phyloP scores from a whole-genome alignment of 2,888 invertebrate genomes.

The Pollenia amentaria region DNA sequence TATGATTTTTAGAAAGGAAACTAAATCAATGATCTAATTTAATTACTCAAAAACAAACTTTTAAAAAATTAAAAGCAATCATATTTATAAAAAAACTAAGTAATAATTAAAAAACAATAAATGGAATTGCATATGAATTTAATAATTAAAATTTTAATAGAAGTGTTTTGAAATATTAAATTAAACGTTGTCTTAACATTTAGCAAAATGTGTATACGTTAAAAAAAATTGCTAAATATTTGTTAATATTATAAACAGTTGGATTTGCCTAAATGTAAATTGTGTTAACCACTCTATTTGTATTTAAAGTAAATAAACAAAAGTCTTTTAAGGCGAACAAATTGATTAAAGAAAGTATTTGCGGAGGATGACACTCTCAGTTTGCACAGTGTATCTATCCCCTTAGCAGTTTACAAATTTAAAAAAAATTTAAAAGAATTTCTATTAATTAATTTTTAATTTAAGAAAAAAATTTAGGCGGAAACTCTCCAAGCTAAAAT shows the following conservation, averaged over 20 bases:
- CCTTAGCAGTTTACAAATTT: no score
- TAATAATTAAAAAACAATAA: conserved; percentile 18
- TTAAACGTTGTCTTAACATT: no score
- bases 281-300: not conserved
- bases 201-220: no score
- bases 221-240: not conserved
- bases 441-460: no score
- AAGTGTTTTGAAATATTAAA: conserved; percentile 17
- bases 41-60: conserved; percentile 22
- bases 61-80: conserved; percentile 12
- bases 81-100: conserved; percentile 20
- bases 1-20: conserved; percentile 59
- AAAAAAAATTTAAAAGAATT: no score
- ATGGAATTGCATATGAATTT: not conserved
- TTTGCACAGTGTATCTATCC: no score
- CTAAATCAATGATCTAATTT: conserved; percentile 57
- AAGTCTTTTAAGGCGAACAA: not conserved
- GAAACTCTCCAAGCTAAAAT: no score
- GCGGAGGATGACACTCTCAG: not conserved
- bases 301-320: conserved; percentile 1
- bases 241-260: not conserved
- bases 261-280: not conserved
- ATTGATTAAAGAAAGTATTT: not conserved
- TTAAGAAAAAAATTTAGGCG: no score
- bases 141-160: not conserved